Percentiles rank a stretch among this genome's conserved stretches.
Evolutionary conservation across 2,113 vertebrate species (phyloP).

Genomic region (Paralichthys olivaceus): DNA sequence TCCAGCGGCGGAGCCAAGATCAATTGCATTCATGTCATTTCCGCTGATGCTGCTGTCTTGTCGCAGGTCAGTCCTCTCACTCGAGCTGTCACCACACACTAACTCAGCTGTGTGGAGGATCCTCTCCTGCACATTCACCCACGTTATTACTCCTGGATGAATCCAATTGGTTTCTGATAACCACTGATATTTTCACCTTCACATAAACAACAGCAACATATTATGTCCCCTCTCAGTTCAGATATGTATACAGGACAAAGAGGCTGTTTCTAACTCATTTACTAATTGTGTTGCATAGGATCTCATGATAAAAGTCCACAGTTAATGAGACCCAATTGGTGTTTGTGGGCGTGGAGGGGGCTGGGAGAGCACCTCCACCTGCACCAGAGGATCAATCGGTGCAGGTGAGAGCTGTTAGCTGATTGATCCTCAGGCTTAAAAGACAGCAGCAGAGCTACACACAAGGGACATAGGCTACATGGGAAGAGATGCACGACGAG

Average conservation of each 20-base stretch:
- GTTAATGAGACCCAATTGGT: neutral
- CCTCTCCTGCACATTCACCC: constrained; percentile 20
- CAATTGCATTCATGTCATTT: constrained; percentile 67
- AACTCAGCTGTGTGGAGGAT: constrained; percentile 31
- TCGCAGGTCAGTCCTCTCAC: constrained; percentile 48
- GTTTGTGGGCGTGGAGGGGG: no score
- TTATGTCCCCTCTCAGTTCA: neutral
- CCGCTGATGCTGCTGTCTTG: constrained; percentile 61
- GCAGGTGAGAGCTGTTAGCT: no score
- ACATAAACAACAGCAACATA: neutral
- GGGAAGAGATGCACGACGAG: no score
- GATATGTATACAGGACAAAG: neutral
- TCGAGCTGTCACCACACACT: constrained; percentile 51
- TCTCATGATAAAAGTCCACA: neutral
- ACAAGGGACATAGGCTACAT: no score
- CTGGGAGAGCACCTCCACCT: no score
- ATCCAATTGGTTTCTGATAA: constrained; percentile 32
- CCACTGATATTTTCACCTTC: neutral
- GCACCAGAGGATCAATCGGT: no score
- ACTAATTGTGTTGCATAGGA: neutral
- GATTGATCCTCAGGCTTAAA: no score
- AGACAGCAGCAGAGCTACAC: no score
- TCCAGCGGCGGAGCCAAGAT: constrained; percentile 38
- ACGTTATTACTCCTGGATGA: constrained; percentile 38
- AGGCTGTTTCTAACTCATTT: neutral